Percentiles rank a stretch among this genome's conserved stretches.
Evolutionary conservation across 1,140 invertebrate species (phyloP).

Genomic region (Dermatophagoides farinae): DNA sequence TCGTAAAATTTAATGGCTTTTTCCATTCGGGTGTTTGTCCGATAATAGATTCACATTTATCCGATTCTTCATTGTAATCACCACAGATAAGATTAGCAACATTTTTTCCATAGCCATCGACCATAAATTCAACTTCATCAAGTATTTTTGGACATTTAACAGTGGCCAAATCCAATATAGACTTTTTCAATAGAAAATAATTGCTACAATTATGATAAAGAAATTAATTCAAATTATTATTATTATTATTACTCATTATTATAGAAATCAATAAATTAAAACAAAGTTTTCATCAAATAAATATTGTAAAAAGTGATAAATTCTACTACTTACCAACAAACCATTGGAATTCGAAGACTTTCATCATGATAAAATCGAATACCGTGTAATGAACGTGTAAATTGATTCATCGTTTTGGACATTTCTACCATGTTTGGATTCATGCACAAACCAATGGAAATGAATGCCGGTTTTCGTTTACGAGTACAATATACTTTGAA

Average conservation of each 20-base stretch:
- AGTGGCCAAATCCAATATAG: background rate
- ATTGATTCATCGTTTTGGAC: background rate
- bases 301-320: background rate
- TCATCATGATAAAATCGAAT: background rate
- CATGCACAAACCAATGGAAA: background rate
- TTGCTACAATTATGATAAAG: background rate
- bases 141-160: background rate
- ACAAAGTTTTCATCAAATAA: background rate
- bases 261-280: background rate
- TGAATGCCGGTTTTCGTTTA: background rate
- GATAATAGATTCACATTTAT: background rate
- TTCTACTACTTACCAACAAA: conserved; percentile 5
- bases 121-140: background rate
- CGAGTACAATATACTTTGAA: background rate
- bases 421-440: background rate
- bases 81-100: background rate
- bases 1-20: background rate
- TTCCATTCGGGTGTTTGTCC: background rate
- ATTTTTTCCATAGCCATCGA: conserved; percentile 1
- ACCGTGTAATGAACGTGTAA: background rate
- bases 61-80: conserved; percentile 6
- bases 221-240: background rate
- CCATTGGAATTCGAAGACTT: background rate
- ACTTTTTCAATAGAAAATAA: background rate
- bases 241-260: too few relatives aligned